Conservation (phyloP, 2,797 vertebrate species). For the Eupleurogrammus muticus region DNA sequence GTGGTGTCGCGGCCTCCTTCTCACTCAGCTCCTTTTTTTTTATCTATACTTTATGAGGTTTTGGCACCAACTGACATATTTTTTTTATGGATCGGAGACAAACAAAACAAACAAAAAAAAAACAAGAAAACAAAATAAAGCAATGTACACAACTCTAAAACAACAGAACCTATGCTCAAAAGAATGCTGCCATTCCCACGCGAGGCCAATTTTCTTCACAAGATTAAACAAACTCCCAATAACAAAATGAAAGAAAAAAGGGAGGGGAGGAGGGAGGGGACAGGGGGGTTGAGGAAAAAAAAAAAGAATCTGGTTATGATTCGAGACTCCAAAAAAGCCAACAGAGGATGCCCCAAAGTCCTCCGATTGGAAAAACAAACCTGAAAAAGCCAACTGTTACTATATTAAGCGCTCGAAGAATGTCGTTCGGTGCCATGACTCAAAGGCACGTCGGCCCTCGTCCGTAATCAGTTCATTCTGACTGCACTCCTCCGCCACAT, state of each 20-base stretch:
- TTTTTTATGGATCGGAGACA: conserved; percentile 64
- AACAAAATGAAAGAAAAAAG: conserved; percentile 76
- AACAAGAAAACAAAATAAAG: conserved; percentile 33
- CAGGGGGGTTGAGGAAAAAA: neutral
- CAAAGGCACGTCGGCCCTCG: conserved; percentile 79
- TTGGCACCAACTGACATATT: conserved; percentile 81
- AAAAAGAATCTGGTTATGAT: conserved; percentile 84
- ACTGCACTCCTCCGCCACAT: conserved; percentile 83
- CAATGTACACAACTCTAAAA: conserved; percentile 77
- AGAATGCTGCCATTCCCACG: conserved; percentile 83
- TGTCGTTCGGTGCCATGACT: conserved; percentile 83
- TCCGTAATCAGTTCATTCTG: conserved; percentile 88
- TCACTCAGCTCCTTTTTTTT: conserved; percentile 72
- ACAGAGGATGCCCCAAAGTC: conserved; percentile 84
- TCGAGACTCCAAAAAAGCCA: conserved; percentile 71
- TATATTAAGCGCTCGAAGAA: conserved; percentile 87
- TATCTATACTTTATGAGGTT: conserved; percentile 84
- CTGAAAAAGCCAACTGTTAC: conserved; percentile 80
- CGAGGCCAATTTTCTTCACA: conserved; percentile 82
- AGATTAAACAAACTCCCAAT: conserved; percentile 84
- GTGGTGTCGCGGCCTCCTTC: conserved; percentile 80
- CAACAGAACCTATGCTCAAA: conserved; percentile 79
- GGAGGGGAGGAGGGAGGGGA: too few species aligned
- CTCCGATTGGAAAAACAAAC: conserved; percentile 81
- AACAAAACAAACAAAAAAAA: too few species aligned